Conservation (phyloP, 2,797 vertebrate genomes). For the Macroramphosus scolopax region DNA sequence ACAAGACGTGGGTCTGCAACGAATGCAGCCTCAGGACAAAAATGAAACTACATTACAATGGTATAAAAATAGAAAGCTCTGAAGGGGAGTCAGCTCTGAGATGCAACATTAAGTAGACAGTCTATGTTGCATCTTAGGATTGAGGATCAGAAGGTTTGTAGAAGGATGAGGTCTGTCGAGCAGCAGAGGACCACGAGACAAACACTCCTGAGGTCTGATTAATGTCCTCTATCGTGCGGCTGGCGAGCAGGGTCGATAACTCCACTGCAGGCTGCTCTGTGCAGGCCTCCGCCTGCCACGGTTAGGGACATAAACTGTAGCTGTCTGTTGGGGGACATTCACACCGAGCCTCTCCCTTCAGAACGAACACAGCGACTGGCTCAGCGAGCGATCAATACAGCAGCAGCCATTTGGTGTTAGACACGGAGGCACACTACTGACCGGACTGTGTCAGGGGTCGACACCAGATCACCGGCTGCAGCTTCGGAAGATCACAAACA, state of each 20-base stretch:
- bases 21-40: too few species aligned
- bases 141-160: too few species aligned
- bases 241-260: conserved; percentile 39
- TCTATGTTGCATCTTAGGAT: too few species aligned
- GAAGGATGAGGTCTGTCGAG: not conserved
- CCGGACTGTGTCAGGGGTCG: conserved; percentile 11
- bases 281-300: conserved; percentile 17
- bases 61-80: too few species aligned
- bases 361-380: conserved; percentile 30
- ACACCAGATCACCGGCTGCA: conserved; percentile 4
- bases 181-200: conserved; percentile 13
- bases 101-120: too few species aligned
- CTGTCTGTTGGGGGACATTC: conserved; percentile 24
- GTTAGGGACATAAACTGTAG: conserved; percentile 37
- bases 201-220: conserved; percentile 26
- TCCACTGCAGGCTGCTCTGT: conserved; percentile 27
- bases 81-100: not conserved
- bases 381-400: not conserved
- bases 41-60: too few species aligned
- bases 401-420: conserved; percentile 44
- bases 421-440: conserved; percentile 28
- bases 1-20: too few species aligned
- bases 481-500: conserved; percentile 7
- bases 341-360: conserved; percentile 22
- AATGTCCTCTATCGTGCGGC: conserved; percentile 31